These are phyloP conservation scores for Stenotaenia linearis DNA, from an alignment of 2,888 invertebrate genomes.

Conservation along the genomic window DNA sequence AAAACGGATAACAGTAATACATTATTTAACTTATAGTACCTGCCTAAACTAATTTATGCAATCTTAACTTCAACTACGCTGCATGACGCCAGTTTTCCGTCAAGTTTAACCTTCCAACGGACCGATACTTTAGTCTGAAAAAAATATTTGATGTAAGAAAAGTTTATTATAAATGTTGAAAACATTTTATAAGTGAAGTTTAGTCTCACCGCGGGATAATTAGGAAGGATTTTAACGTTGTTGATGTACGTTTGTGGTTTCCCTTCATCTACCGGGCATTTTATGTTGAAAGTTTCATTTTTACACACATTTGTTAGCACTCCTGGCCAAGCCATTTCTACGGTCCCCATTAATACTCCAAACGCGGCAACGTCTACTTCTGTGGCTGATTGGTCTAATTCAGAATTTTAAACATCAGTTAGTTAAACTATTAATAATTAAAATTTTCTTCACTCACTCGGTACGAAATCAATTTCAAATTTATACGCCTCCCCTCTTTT, in stretches of 20 bases:
- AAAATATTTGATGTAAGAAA: too few species aligned
- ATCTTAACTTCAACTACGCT: not conserved
- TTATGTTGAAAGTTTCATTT: not conserved
- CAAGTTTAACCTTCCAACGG: not conserved
- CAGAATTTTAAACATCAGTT: not conserved
- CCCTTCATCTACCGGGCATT: not conserved
- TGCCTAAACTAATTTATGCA: not conserved
- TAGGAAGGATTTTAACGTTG: not conserved
- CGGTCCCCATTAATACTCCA: not conserved
- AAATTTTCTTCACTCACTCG: not conserved
- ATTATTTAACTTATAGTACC: too few species aligned
- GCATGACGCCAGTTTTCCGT: not conserved
- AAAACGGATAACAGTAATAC: too few species aligned
- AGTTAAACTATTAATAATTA: too few species aligned
- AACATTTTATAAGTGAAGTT: not conserved
- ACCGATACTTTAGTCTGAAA: not conserved
- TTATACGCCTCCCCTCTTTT: not conserved
- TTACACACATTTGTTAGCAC: not conserved
- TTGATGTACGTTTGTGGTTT: not conserved
- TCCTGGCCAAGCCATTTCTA: not conserved
- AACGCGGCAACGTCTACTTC: not conserved
- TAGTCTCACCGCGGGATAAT: not conserved
- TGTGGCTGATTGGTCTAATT: not conserved
- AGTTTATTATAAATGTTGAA: not conserved
- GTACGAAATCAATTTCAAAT: constrained; percentile 16